Conservation (phyloP, 1,140 invertebrate species). For the Cyclargus thomasi region DNA sequence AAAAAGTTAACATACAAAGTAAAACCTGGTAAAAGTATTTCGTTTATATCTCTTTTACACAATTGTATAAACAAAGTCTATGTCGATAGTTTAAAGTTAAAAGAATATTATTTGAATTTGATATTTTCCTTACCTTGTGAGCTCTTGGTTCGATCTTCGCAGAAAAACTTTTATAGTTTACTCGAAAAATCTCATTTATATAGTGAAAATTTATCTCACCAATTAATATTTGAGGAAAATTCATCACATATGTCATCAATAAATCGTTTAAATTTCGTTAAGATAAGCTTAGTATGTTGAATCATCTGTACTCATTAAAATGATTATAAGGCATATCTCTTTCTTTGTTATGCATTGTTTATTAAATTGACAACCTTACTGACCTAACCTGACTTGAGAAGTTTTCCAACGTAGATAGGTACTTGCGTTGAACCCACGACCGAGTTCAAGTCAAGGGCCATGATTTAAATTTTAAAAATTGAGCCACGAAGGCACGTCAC, state of each 20-base stretch:
- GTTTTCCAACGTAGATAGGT: too few species aligned
- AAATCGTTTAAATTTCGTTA: conserved; percentile 13
- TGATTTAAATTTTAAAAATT: too few species aligned
- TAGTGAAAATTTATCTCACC: not conserved
- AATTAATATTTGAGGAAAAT: not conserved
- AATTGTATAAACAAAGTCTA: not conserved
- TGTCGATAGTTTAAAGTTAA: not conserved
- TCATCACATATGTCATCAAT: not conserved
- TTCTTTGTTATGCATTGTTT: too few species aligned
- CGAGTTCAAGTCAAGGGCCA: too few species aligned
- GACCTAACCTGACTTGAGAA: too few species aligned
- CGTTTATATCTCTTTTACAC: not conserved
- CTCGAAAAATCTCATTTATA: not conserved
- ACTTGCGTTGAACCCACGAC: too few species aligned
- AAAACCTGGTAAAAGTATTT: too few species aligned
- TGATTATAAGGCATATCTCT: too few species aligned
- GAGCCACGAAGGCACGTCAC: too few species aligned
- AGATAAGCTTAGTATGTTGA: not conserved
- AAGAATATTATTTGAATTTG: not conserved
- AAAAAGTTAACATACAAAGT: too few species aligned
- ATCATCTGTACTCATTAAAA: not conserved
- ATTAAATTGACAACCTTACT: too few species aligned
- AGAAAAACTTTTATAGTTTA: not conserved
- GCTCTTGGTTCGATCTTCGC: not conserved
- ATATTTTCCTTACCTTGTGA: not conserved